Evolutionary conservation across 2,888 invertebrate species (phyloP).

Genomic region (Eulithis prunata): DNA sequence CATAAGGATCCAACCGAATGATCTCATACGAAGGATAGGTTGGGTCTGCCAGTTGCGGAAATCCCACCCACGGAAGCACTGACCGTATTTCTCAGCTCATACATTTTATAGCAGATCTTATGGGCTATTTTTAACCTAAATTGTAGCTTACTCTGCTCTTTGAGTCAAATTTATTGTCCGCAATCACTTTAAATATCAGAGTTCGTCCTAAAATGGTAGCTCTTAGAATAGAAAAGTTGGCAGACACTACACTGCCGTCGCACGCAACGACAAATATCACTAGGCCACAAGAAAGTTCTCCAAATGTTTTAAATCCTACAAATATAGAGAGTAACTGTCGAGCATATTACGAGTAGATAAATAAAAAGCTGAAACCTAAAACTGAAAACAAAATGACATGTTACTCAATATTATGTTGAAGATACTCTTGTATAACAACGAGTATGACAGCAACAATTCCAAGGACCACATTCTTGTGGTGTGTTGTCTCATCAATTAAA

Average conservation of each 20-base stretch:
- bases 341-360: too few relatives aligned
- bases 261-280: constrained; percentile 72
- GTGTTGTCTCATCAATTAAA: constrained; percentile 46
- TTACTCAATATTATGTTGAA: background rate
- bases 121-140: constrained; percentile 14
- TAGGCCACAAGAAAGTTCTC: constrained; percentile 66
- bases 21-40: constrained; percentile 25
- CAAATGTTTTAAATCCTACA: constrained; percentile 47
- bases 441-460: background rate
- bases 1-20: constrained; percentile 25
- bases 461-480: constrained; percentile 18
- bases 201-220: constrained; percentile 67
- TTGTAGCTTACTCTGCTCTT: constrained; percentile 4
- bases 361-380: background rate
- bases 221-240: constrained; percentile 69
- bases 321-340: background rate
- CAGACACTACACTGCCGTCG: constrained; percentile 60
- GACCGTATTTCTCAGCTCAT: constrained; percentile 11
- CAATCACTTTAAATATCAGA: constrained; percentile 56
- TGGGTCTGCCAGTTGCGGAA: constrained; percentile 21
- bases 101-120: constrained; percentile 9
- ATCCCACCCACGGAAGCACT: constrained; percentile 22
- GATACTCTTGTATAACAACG: background rate
- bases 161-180: constrained; percentile 11
- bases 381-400: background rate